Conservation (phyloP, 2,113 vertebrate genomes). For the Pao palembangensis region DNA sequence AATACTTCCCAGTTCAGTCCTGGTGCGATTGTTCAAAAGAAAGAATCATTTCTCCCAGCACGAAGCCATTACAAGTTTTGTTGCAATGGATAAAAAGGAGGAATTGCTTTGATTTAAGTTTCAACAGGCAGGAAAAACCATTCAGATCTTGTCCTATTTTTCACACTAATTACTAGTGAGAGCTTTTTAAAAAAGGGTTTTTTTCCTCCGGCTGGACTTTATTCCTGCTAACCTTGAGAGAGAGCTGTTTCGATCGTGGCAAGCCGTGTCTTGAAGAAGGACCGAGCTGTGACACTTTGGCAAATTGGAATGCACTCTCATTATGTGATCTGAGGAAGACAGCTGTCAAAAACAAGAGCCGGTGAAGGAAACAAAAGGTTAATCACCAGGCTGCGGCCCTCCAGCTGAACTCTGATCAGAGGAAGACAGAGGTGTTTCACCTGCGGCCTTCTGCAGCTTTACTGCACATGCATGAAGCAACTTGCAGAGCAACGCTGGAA, state of each 20-base stretch:
- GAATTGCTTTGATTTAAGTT: background rate
- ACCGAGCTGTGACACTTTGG: conserved; percentile 41
- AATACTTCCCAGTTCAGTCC: background rate
- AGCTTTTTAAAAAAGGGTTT: background rate
- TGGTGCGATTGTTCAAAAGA: background rate
- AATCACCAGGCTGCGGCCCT: conserved; percentile 18
- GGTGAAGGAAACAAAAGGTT: conserved; percentile 30
- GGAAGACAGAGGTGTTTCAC: conserved; percentile 6
- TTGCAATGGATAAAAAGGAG: background rate
- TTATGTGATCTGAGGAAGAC: conserved; percentile 32
- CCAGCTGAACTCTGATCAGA: conserved; percentile 17
- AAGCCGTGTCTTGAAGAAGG: conserved; percentile 39
- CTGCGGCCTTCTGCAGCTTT: conserved; percentile 19
- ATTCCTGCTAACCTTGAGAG: conserved; percentile 7
- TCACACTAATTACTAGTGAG: background rate
- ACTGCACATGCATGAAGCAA: conserved; percentile 40
- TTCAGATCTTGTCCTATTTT: background rate
- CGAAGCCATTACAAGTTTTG: background rate
- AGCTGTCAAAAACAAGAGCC: conserved; percentile 31
- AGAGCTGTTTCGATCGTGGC: conserved; percentile 25
- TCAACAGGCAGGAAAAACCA: background rate
- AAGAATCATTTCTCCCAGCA: background rate
- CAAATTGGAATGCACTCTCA: conserved; percentile 19
- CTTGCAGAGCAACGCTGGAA: conserved; percentile 25
- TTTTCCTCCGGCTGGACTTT: background rate